Evolutionary conservation across 1,140 invertebrate species (phyloP), one percentile per base, ranked within the genome.

Genomic region (Calephelis virginiensis): DNA sequence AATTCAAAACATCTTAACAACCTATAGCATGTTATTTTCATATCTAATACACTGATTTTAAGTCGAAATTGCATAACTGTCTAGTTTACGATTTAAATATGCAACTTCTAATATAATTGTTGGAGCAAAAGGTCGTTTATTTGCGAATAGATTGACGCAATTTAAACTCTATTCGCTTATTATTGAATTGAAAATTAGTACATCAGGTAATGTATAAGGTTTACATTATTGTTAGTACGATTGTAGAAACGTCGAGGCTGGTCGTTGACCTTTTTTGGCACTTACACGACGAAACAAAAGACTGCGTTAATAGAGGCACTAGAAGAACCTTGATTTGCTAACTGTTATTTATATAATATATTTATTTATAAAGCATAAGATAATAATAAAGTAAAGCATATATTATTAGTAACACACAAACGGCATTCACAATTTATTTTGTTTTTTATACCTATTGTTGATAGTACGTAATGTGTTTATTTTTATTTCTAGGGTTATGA

Each of bases 231-330:
- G 77, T 64, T 75, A 77, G 73, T 73, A 73, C 63, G 74, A 76
- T 79, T 82, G 81, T 88, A 86, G 83, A 89, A 89, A 87, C 85
- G 82, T 82, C 89, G 86, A 89, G 85, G 86, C 83, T 89, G 86
- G 89, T 89, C 89, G 85, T 87, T 89, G 89, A 91, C 85, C 85
- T 91, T 89, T 89, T 89, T 88, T 81, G 80, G 81, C 82, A 87
- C 81, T 86, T 89, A 82, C 81, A 77, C 82, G 82, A 80, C 80
- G 83, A 89, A 89, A 89, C 85, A 89, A 89, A 89, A 88, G 85
- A 86, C 75, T 83, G 73, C 78, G 83, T 87, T 81, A 82, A 80
- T 78, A 82, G 77, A 86, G 77, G 79, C 80, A 77, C 77, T 79
- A 85, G 79, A 80, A 70, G 77, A 83, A 86, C 87, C 87, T 89